Evolutionary conservation across 2,888 invertebrate genomes (phyloP), one percentile per base, ranked within the genome.

Genomic region (Hololepta plana): DNA sequence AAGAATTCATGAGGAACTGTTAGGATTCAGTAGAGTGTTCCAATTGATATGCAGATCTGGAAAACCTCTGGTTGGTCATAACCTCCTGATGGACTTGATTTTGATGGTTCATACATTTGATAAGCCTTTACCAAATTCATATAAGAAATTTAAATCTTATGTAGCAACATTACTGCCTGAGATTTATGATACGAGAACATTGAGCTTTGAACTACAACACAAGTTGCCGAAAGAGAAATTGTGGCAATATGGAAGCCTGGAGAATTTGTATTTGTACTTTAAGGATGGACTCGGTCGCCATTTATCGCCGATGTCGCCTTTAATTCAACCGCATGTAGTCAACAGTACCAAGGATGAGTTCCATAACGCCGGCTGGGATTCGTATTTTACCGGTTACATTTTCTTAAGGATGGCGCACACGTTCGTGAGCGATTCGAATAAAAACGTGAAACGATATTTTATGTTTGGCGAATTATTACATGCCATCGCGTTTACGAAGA

Each of bases 361-460:
- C 40, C 85, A 84, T 39, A 71, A 80, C 43, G 84, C 84, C n/a
- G 82, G 79, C 2, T 84, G 75, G 70, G 84, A 85, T 51, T 73
- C 84, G 0, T 81, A 63, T 46, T 70, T 72, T 38, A 66, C 80
- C 28, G 84, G 79, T 0, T 72, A 66, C 46, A 67, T 74, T 42
- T 79, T 77, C 51, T 49, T 75, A 16, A 57, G 67, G 26, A 57
- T 79, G 41, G 67, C 66, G 1, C 68, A 72, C 44, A 55, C 68
- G 49, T 55, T 62, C 32, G 62, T 70, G 3, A 16, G 26, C 7
- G 17, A 9, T 4, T 51, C 58, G 20, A 56, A 60, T 27, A 55
- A 27, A n/a, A n/a, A n/a, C n/a, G n/a, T n/a, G n/a, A n/a, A n/a
- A n/a, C n/a, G n/a, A n/a, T n/a, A n/a, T 2, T 58, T 62, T 20